phyloP scores from a whole-genome alignment of 2,113 vertebrate species.

The Ptychochromis oligacanthus region DNA sequence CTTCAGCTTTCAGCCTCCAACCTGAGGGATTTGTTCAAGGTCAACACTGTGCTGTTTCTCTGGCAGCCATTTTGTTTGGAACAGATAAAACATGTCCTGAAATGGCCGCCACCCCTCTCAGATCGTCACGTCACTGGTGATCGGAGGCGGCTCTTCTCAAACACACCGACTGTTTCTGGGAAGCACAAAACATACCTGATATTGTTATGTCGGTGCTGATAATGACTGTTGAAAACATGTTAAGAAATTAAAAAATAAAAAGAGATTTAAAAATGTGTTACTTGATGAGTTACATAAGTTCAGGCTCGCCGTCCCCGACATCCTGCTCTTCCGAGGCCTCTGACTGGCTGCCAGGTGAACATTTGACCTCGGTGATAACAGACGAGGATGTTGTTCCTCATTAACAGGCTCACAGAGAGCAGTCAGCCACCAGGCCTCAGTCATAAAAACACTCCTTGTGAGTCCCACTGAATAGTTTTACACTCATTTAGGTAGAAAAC shows the following conservation, averaged over 20 bases:
- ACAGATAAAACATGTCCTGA: not conserved
- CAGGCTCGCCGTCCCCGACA: not conserved
- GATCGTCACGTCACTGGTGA: not conserved
- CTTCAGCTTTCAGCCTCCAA: not conserved
- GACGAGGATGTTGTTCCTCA: slow-evolving; percentile 52
- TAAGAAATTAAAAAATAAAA: not conserved
- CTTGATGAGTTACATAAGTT: not conserved
- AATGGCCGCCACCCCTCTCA: slow-evolving; percentile 47
- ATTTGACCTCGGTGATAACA: slow-evolving; percentile 56
- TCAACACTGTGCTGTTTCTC: not conserved
- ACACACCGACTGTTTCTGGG: not conserved
- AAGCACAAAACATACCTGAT: not conserved
- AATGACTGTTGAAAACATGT: not conserved
- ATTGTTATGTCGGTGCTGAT: too few species aligned
- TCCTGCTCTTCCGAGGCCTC: not conserved
- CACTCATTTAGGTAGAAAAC: not conserved
- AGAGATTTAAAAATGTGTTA: not conserved
- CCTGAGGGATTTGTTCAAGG: not conserved
- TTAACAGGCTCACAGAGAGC: slow-evolving; percentile 7
- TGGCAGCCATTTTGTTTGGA: slow-evolving; percentile 66
- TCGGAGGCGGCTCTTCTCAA: not conserved
- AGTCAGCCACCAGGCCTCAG: not conserved
- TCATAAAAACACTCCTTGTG: slow-evolving; percentile 16
- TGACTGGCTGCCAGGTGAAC: slow-evolving; percentile 32
- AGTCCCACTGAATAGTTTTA: not conserved